These are phyloP conservation scores for Melanocharis versteri DNA, from an alignment of 2,113 vertebrate genomes.

Conservation along the genomic window DNA sequence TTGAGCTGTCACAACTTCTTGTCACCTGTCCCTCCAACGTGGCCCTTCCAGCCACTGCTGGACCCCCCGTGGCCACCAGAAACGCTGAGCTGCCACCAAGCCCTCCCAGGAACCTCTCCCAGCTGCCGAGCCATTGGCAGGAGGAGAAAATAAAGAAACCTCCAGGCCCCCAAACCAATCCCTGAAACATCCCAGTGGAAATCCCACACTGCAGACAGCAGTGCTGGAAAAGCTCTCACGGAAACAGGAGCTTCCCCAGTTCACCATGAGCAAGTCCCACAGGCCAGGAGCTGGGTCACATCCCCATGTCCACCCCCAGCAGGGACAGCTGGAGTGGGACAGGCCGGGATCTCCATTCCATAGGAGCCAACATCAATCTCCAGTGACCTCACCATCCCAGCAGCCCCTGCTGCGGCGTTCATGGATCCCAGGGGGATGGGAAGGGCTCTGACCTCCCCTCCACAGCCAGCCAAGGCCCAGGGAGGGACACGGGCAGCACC, in stretches of 20 bases:
- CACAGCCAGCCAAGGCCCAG: not conserved
- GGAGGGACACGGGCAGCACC: not conserved
- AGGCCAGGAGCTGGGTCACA: not conserved
- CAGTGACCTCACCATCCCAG: not conserved
- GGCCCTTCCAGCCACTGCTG: not conserved
- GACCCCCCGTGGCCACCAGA: not conserved
- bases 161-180: not conserved
- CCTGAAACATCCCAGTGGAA: not conserved
- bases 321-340: not conserved
- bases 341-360: not conserved
- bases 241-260: not conserved
- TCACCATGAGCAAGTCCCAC: not conserved
- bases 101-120: not conserved
- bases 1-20: not conserved
- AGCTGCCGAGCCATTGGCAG: not conserved
- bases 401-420: accelerated
- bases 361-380: not conserved
- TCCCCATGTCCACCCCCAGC: not conserved
- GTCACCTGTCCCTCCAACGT: not conserved
- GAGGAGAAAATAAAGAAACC: not conserved
- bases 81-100: not conserved
- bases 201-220: not conserved
- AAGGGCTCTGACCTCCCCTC: not conserved
- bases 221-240: not conserved
- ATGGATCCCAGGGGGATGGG: not conserved